Percentiles rank a stretch among this genome's conserved stretches.
Conservation (phyloP, 1,140 invertebrate genomes). For the Dolichoris vasculosae region DNA sequence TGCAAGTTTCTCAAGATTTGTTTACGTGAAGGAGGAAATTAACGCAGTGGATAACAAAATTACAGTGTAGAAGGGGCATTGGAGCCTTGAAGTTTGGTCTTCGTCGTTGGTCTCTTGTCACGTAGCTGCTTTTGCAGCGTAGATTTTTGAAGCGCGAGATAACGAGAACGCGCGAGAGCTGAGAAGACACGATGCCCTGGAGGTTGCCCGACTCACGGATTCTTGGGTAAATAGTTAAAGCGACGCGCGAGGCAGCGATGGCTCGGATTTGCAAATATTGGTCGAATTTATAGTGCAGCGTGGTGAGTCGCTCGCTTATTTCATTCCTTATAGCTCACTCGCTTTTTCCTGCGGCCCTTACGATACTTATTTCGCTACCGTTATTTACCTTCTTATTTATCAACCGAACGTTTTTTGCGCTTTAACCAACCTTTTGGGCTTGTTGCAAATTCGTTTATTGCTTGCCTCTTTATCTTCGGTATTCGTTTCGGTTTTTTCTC, state of each 20-base stretch:
- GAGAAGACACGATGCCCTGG: not conserved
- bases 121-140: slow-evolving; percentile 19
- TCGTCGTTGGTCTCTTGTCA: slow-evolving; percentile 18
- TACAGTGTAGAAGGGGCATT: slow-evolving; percentile 31
- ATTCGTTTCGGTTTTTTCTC: too few species aligned
- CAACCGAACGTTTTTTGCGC: not conserved
- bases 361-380: too few species aligned
- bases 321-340: not conserved
- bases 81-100: slow-evolving; percentile 23
- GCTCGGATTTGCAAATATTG: slow-evolving; percentile 5
- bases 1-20: not conserved
- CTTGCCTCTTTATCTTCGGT: too few species aligned
- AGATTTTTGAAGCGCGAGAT: not conserved
- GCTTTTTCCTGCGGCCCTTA: not conserved
- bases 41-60: not conserved
- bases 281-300: slow-evolving; percentile 30
- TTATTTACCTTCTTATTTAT: not conserved
- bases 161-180: not conserved
- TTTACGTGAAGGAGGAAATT: slow-evolving; percentile 17
- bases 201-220: not conserved
- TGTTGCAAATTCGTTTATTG: not conserved
- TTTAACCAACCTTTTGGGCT: not conserved
- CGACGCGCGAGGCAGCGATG: slow-evolving; percentile 35
- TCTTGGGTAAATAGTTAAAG: not conserved
- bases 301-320: slow-evolving; percentile 24